Evolutionary conservation across 30 jellyfish, hydroid and myxozoan species (phyloP).

Genomic region (Aurelia coerulea): DNA sequence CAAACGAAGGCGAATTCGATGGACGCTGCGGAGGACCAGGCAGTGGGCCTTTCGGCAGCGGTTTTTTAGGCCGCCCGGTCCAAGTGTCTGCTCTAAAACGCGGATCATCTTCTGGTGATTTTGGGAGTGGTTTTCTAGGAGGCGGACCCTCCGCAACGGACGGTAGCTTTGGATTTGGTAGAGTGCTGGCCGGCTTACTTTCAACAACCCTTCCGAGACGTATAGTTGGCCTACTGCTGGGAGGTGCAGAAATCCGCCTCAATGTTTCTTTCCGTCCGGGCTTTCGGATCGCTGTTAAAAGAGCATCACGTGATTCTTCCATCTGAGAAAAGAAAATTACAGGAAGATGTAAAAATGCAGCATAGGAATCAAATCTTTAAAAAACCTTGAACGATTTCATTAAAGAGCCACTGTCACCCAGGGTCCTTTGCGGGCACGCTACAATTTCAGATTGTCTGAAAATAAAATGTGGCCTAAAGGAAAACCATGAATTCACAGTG

Average conservation of each 20-base stretch:
- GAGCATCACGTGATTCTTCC: slow-evolving; percentile 22
- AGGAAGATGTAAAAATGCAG: too few species aligned
- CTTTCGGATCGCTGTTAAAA: slow-evolving; percentile 43
- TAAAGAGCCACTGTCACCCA: too few species aligned
- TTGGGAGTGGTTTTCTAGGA: slow-evolving; percentile 65
- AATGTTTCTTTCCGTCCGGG: slow-evolving; percentile 48
- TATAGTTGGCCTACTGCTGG: not conserved
- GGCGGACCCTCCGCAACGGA: slow-evolving; percentile 11
- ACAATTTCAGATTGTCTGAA: too few species aligned
- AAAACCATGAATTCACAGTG: too few species aligned
- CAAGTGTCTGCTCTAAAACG: slow-evolving; percentile 42
- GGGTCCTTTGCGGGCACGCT: too few species aligned
- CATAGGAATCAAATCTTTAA: too few species aligned
- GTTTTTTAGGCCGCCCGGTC: slow-evolving; percentile 66
- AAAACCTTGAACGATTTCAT: too few species aligned
- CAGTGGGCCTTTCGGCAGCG: slow-evolving; percentile 43
- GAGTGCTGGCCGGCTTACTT: not conserved
- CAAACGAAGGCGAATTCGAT: slow-evolving; percentile 23
- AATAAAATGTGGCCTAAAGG: too few species aligned
- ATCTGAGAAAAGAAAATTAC: not conserved
- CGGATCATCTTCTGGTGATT: slow-evolving; percentile 4
- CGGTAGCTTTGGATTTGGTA: not conserved
- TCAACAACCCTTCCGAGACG: slow-evolving; percentile 22
- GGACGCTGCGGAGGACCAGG: slow-evolving; percentile 60
- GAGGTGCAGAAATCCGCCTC: slow-evolving; percentile 17